Percentiles rank a stretch among this genome's conserved stretches.
Evolutionary conservation across 2,113 vertebrate species (phyloP).

Genomic region (Rhinolophus sinicus): DNA sequence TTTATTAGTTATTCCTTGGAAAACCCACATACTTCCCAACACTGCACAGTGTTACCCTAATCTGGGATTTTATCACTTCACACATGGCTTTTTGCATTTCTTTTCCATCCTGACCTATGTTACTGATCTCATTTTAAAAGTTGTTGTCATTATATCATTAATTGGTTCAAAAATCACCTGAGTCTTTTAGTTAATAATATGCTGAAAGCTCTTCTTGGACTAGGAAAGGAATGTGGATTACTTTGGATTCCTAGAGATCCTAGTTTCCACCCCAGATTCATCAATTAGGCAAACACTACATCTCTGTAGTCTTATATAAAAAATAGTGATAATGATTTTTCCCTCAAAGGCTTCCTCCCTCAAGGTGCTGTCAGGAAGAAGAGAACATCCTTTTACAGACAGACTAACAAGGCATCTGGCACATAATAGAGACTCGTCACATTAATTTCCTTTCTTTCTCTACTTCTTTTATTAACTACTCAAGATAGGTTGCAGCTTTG

Average conservation of each 20-base stretch:
- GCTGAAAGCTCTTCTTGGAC: neutral
- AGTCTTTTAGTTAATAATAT: neutral
- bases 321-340: neutral
- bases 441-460: neutral
- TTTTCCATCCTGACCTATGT: neutral
- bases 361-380: neutral
- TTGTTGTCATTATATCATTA: neutral
- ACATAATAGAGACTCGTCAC: neutral
- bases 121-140: neutral
- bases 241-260: neutral
- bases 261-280: neutral
- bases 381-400: neutral
- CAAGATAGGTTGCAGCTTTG: neutral
- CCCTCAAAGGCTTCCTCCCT: neutral
- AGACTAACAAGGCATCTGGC: neutral
- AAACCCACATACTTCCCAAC: neutral
- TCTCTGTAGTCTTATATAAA: neutral
- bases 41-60: neutral
- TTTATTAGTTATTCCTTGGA: neutral
- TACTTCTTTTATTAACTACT: neutral
- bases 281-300: neutral
- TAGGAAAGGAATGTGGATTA: neutral
- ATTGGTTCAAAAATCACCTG: neutral
- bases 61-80: neutral
- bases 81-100: neutral